These are phyloP conservation scores for Spatula versicolor DNA, from an alignment of 2,797 vertebrate species.

Conservation along the genomic window DNA sequence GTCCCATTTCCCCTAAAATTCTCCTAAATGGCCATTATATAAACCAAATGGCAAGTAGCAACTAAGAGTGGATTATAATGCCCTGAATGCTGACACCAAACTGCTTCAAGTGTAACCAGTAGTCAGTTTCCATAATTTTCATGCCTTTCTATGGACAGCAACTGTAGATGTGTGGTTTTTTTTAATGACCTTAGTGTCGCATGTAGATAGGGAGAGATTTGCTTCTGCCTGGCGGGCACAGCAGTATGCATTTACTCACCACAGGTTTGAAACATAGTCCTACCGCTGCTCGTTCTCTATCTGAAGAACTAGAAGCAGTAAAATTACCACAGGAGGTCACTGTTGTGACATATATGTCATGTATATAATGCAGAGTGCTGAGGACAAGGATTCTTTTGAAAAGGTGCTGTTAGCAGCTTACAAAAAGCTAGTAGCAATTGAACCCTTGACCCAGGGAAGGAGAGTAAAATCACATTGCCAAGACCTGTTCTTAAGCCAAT, in stretches of 20 bases:
- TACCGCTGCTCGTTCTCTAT: neutral
- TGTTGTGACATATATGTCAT: neutral
- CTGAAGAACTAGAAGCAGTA: neutral
- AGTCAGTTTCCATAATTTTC: neutral
- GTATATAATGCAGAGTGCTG: neutral
- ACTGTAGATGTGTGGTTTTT: neutral
- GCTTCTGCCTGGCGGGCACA: neutral
- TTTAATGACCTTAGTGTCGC: neutral
- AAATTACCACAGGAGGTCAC: conserved; percentile 48
- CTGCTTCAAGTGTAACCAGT: neutral
- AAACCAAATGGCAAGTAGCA: neutral
- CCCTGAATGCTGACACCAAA: neutral
- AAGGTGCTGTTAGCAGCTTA: neutral
- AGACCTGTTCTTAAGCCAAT: neutral
- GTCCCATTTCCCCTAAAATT: neutral
- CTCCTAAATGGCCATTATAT: neutral
- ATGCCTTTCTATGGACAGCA: neutral
- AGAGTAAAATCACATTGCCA: neutral
- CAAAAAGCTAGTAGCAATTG: neutral
- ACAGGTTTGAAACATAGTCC: neutral
- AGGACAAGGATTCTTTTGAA: neutral
- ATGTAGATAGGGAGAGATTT: neutral
- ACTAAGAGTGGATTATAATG: neutral
- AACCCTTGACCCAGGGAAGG: neutral
- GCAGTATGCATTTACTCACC: neutral